Conservation (phyloP, 2,113 vertebrate genomes). For the Dascyllus trimaculatus region DNA sequence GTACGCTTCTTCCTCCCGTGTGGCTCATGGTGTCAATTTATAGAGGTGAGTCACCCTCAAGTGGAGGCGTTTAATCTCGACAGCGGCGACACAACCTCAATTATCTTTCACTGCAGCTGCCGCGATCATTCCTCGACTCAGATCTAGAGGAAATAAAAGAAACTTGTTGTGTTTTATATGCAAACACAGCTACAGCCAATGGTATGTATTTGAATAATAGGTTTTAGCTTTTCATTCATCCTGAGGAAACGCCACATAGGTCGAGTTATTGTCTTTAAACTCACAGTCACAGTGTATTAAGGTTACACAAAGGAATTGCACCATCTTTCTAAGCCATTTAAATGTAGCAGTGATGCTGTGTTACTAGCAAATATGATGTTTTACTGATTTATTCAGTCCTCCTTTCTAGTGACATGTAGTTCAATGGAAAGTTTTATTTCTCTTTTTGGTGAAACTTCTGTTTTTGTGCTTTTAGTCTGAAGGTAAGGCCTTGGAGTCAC, state of each 20-base stretch:
- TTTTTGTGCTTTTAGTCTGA: too few relatives aligned
- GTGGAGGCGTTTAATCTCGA: slow-evolving; percentile 62
- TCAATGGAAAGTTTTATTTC: too few relatives aligned
- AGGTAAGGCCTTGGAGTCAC: background rate
- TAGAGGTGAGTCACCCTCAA: slow-evolving; percentile 63
- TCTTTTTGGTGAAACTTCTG: too few relatives aligned
- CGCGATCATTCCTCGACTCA: background rate
- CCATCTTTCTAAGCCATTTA: too few relatives aligned
- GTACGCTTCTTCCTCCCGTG: background rate
- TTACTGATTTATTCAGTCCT: too few relatives aligned
- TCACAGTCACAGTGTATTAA: too few relatives aligned
- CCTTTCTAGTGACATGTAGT: too few relatives aligned
- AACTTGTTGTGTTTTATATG: background rate
- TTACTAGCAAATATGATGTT: too few relatives aligned
- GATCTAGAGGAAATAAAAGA: background rate
- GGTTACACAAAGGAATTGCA: too few relatives aligned
- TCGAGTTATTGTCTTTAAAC: too few relatives aligned
- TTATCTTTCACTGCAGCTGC: slow-evolving; percentile 42
- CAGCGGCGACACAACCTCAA: slow-evolving; percentile 51
- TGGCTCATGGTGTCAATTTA: slow-evolving; percentile 43
- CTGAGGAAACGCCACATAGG: too few relatives aligned
- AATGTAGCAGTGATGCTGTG: too few relatives aligned
- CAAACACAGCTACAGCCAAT: background rate
- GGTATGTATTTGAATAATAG: background rate
- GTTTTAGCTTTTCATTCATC: background rate